Conservation (phyloP, 2,888 invertebrate species). For the Achlya flavicornis region DNA sequence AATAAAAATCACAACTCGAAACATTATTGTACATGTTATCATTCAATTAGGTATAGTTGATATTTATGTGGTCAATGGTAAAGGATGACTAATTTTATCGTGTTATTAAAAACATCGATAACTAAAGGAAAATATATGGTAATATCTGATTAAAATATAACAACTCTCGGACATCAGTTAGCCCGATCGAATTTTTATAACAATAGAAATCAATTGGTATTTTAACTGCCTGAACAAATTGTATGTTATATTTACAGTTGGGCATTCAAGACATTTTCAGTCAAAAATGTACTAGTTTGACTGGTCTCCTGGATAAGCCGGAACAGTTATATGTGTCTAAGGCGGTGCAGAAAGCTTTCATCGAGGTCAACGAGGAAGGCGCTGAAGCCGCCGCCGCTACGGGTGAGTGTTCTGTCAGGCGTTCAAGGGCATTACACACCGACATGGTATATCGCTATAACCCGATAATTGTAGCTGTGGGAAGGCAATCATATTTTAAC, state of each 20-base stretch:
- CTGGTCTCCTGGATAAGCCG: slow-evolving; percentile 81
- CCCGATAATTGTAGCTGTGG: no score
- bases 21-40: background rate
- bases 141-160: no score
- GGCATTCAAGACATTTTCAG: slow-evolving; percentile 88
- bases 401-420: slow-evolving; percentile 79
- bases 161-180: no score
- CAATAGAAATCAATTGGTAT: no score
- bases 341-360: slow-evolving; percentile 92
- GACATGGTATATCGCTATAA: no score
- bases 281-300: slow-evolving; percentile 83
- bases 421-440: background rate
- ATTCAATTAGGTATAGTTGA: background rate
- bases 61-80: background rate
- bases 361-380: slow-evolving; percentile 94
- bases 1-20: background rate
- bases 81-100: background rate
- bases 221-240: no score
- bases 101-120: background rate
- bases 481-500: no score
- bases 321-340: slow-evolving; percentile 85
- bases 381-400: slow-evolving; percentile 94
- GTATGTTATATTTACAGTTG: slow-evolving; percentile 76
- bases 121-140: background rate
- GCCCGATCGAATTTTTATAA: no score